These are phyloP conservation scores for Drosophila anomalata DNA, from an alignment of 2,888 invertebrate genomes.

Conservation along the genomic window DNA sequence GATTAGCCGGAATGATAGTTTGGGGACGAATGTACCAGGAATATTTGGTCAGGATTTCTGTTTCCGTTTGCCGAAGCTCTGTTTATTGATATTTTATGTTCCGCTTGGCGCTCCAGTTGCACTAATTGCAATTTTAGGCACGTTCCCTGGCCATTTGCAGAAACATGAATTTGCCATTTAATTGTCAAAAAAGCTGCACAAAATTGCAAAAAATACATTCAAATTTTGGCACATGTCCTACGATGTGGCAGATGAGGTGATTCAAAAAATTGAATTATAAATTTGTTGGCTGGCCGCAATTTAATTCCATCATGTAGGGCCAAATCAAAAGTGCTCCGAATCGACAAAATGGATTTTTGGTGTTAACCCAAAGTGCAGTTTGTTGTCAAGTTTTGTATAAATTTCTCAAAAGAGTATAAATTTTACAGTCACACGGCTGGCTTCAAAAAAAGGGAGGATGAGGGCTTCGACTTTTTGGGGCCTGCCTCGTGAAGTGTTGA, in stretches of 20 bases:
- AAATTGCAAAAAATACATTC: constrained; percentile 31
- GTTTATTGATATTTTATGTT: constrained; percentile 78
- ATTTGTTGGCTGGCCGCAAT: constrained; percentile 22
- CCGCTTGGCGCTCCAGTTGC: constrained; percentile 57
- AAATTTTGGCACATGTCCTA: constrained; percentile 28
- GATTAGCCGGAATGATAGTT: constrained; percentile 30
- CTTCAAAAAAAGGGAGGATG: neutral
- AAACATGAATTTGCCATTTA: constrained; percentile 68
- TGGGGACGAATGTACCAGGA: constrained; percentile 16
- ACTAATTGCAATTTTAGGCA: constrained; percentile 75
- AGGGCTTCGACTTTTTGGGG: neutral
- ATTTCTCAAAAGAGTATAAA: constrained; percentile 69
- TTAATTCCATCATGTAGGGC: constrained; percentile 54
- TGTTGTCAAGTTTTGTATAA: constrained; percentile 70
- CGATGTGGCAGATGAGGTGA: constrained; percentile 8
- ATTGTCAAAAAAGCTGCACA: constrained; percentile 46
- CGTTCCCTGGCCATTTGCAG: constrained; percentile 69
- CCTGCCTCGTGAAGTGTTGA: constrained; percentile 30
- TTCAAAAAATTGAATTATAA: constrained; percentile 28
- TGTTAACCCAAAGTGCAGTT: constrained; percentile 70
- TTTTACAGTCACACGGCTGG: constrained; percentile 33
- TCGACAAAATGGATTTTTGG: constrained; percentile 37
- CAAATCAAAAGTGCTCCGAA: constrained; percentile 8
- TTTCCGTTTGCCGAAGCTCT: constrained; percentile 49
- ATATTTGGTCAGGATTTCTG: constrained; percentile 22